Evolutionary conservation across 1,140 invertebrate species (phyloP), one percentile per base, ranked within the genome.

Genomic region (Lanistes nyassanus): DNA sequence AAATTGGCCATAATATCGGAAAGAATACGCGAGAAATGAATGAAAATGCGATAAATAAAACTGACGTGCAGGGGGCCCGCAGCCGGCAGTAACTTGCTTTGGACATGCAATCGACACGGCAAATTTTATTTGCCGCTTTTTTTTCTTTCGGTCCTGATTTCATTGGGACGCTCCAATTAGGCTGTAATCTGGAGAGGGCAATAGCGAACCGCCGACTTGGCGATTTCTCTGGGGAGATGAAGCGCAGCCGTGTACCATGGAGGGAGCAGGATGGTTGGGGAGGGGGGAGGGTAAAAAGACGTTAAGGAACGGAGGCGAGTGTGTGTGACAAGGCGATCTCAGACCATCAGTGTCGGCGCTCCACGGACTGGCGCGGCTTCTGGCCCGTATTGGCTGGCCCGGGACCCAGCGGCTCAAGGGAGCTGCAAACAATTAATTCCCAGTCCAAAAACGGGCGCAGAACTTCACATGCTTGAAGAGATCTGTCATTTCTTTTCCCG

Each of bases 61-160:
- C 62, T 64, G 66, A 79, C 68, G 51, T 62, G 26, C 58, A 70
- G 39, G 60, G 73, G 60, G 66, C 76, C 74, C 64, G 31, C 66
- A 67, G 78, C 71, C 70, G 69, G 39, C 47, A 58, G 62, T 76
- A 79, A 75, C 75, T 75, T 71, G 75, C 78, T 75, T 74, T 72
- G 72, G 71, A 72, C 47, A 55, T 39, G 67, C 65, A 51, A 79
- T 79, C 73, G 64, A 75, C 78, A 77, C 78, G 67, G 75, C 62
- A 77, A 79, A 79, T 79, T 79, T 72, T 79, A 79, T 79, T 79
- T 79, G 75, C 67, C 74, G 31, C 65, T 73, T 79, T 79, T 79
- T 79, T 47, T 47, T 72, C 70, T 74, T 76, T 65, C 72, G 66
- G 42, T 23, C 71, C 55, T 77, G 78, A 79, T 79, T 79, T 77